Percentiles rank a stretch among this genome's conserved stretches.
These are phyloP conservation scores for Ceyx cyanopectus DNA, from an alignment of 2,113 vertebrate species.

Conservation along the genomic window DNA sequence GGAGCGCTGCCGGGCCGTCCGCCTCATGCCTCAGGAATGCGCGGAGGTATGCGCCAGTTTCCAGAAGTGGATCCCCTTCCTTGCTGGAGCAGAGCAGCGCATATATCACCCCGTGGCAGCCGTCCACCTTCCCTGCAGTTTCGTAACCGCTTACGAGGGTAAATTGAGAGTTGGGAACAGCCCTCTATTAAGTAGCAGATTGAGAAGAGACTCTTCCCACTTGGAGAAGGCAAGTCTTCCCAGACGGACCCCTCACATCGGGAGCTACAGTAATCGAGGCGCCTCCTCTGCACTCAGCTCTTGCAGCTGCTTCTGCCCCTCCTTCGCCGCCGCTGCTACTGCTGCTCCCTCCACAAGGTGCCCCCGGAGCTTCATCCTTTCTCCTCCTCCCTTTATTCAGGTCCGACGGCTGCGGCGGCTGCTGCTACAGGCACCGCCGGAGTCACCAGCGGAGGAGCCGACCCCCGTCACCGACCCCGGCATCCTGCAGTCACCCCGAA, in stretches of 20 bases:
- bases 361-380: conserved; percentile 39
- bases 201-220: conserved; percentile 86
- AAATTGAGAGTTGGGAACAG: conserved; percentile 87
- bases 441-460: background rate
- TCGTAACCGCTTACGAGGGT: conserved; percentile 87
- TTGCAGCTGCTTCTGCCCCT: conserved; percentile 11
- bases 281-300: background rate
- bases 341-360: conserved; percentile 60
- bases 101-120: conserved; percentile 84
- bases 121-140: conserved; percentile 85
- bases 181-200: conserved; percentile 94
- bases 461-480: background rate
- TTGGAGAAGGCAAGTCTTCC: conserved; percentile 83
- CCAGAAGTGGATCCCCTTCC: conserved; percentile 82
- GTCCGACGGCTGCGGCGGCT: background rate
- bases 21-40: conserved; percentile 91
- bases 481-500: background rate
- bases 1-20: conserved; percentile 71
- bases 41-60: conserved; percentile 84
- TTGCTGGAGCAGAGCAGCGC: conserved; percentile 75
- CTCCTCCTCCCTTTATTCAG: background rate
- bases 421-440: background rate
- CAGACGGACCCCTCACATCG: conserved; percentile 66
- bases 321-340: conserved; percentile 7
- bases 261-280: conserved; percentile 42